A percentile compares a stretch with the other conserved stretches of the same genome.
phyloP scores from a whole-genome alignment of 2,888 invertebrate species.

The Cerceris rybyensis region DNA sequence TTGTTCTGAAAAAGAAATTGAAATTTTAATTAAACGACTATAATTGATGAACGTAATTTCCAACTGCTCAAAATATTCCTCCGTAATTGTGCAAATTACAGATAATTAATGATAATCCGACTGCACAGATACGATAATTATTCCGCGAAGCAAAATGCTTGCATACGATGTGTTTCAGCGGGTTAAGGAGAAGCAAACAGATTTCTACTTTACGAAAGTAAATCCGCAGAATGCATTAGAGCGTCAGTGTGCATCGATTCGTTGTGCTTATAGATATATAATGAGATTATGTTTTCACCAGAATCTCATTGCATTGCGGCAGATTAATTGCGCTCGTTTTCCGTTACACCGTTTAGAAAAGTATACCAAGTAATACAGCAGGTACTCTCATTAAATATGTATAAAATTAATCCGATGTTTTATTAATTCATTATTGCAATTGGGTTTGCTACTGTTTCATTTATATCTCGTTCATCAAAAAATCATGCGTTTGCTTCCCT shows the following conservation, averaged over 20 bases:
- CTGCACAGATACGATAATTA: background rate
- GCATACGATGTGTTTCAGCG: background rate
- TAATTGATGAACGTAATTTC: too few relatives aligned
- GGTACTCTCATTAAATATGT: background rate
- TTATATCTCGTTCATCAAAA: too few relatives aligned
- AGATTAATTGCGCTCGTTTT: background rate
- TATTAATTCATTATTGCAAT: background rate
- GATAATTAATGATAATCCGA: background rate
- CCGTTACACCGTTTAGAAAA: background rate
- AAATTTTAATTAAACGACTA: too few relatives aligned
- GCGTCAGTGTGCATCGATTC: slow-evolving; percentile 7
- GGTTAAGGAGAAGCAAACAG: slow-evolving; percentile 15
- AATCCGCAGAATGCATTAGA: slow-evolving; percentile 10
- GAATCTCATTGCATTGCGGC: background rate
- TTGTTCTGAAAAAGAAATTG: too few relatives aligned
- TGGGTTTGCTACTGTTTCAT: too few relatives aligned
- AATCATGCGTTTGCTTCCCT: too few relatives aligned
- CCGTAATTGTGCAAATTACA: too few relatives aligned
- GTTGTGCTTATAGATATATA: slow-evolving; percentile 3
- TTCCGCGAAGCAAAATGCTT: background rate
- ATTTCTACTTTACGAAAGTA: slow-evolving; percentile 29
- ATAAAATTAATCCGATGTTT: background rate
- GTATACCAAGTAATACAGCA: background rate
- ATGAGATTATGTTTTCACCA: slow-evolving; percentile 1
- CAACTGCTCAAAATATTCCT: too few relatives aligned